Conservation (phyloP, 2,113 vertebrate species). For the Alectura lathami region DNA sequence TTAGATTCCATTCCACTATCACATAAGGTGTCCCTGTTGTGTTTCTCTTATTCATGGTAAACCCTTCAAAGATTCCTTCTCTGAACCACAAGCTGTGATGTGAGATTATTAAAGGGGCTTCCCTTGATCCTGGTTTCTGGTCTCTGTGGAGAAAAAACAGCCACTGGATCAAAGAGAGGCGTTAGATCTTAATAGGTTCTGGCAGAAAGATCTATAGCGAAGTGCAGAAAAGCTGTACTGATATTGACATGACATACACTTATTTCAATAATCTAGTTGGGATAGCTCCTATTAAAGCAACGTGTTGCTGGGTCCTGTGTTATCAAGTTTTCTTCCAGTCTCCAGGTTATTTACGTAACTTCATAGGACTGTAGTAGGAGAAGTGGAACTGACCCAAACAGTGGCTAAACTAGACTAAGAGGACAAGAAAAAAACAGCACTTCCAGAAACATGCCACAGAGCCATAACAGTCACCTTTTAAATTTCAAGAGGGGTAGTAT, state of each 20-base stretch:
- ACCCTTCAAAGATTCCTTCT: neutral
- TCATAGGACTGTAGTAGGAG: neutral
- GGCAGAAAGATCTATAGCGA: slow-evolving; percentile 35
- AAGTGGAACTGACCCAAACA: neutral
- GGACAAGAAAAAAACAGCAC: neutral
- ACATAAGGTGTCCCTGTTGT: neutral
- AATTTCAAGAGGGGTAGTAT: neutral
- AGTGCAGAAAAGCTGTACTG: neutral
- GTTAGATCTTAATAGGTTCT: slow-evolving; percentile 44
- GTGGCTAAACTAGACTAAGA: neutral
- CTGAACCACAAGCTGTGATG: slow-evolving; percentile 36
- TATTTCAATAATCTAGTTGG: slow-evolving; percentile 17
- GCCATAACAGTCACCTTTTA: neutral
- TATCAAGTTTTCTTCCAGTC: neutral
- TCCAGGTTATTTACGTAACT: neutral
- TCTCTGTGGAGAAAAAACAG: neutral
- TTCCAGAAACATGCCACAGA: neutral
- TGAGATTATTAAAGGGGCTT: slow-evolving; percentile 41
- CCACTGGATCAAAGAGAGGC: slow-evolving; percentile 42
- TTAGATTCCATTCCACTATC: neutral
- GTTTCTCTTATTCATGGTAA: slow-evolving; percentile 26
- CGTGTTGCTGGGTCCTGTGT: neutral
- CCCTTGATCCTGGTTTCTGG: slow-evolving; percentile 29
- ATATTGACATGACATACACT: neutral
- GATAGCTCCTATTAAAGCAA: neutral